Conservation (phyloP, 2,888 invertebrate species). For the Alviniconcha strummeri region DNA sequence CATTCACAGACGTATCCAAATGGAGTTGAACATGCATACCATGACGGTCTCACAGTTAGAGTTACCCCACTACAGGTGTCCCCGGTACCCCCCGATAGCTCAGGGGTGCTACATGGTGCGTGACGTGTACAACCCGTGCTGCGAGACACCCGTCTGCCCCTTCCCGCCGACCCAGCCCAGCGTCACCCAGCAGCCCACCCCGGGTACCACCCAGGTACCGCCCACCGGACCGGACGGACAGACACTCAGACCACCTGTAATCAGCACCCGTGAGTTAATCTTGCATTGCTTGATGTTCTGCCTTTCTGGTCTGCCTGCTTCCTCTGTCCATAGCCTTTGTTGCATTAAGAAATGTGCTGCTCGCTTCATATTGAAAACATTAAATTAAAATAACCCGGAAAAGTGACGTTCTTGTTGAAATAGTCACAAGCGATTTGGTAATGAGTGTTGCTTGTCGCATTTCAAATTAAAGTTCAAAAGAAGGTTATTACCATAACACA, state of each 20-base stretch:
- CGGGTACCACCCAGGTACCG: conserved; percentile 21
- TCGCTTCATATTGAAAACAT: too few relatives aligned
- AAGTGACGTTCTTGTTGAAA: too few relatives aligned
- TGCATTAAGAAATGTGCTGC: too few relatives aligned
- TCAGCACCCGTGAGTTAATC: conserved; percentile 5
- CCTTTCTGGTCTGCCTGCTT: neutral
- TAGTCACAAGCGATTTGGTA: too few relatives aligned
- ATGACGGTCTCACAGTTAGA: too few relatives aligned
- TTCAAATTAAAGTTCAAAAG: too few relatives aligned
- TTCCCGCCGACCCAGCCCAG: conserved; percentile 34
- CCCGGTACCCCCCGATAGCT: conserved; percentile 28
- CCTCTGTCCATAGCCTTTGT: neutral
- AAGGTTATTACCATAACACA: too few relatives aligned
- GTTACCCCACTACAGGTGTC: conserved; percentile 41
- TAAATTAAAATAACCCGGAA: too few relatives aligned
- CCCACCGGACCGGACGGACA: conserved; percentile 24
- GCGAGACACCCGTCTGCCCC: conserved; percentile 36
- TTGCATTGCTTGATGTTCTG: too few relatives aligned
- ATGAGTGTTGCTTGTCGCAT: too few relatives aligned
- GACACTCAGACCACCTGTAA: conserved; percentile 29
- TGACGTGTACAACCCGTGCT: conserved; percentile 37
- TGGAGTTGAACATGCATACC: too few relatives aligned
- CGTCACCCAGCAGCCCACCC: conserved; percentile 13
- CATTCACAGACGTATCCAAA: too few relatives aligned
- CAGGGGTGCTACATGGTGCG: conserved; percentile 32